Conservation (phyloP, 1,140 invertebrate species). For the Helicoverpa zea region DNA sequence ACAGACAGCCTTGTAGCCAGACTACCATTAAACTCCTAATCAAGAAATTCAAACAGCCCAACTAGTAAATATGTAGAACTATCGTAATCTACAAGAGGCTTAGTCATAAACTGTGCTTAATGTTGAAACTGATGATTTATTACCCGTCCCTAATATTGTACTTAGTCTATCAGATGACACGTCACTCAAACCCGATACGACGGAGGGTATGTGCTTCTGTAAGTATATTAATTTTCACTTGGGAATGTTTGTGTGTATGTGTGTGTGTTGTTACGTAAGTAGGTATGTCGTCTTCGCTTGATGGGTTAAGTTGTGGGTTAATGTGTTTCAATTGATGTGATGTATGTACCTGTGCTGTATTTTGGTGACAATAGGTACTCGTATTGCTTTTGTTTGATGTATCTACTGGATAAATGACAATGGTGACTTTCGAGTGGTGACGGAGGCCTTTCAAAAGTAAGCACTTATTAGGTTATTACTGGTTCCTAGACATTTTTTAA, state of each 20-base stretch:
- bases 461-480: no score
- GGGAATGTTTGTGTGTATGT: neutral
- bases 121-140: slow-evolving; percentile 39
- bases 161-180: slow-evolving; percentile 24
- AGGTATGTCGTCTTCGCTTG: neutral
- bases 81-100: neutral
- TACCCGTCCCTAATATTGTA: slow-evolving; percentile 17
- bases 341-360: neutral
- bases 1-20: no score
- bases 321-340: neutral
- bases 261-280: neutral
- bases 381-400: neutral
- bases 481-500: no score
- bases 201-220: neutral
- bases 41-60: no score
- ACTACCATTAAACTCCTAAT: no score
- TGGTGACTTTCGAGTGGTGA: no score
- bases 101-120: slow-evolving; percentile 9
- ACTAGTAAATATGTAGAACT: neutral
- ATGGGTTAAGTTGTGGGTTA: slow-evolving; percentile 12
- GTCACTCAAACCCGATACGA: slow-evolving; percentile 17
- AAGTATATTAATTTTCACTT: slow-evolving; percentile 34
- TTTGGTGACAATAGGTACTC: neutral
- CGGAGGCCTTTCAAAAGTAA: no score
- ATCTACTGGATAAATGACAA: no score